phyloP scores from a whole-genome alignment of 2,797 vertebrate species.

The Neosalanx taihuensis region DNA sequence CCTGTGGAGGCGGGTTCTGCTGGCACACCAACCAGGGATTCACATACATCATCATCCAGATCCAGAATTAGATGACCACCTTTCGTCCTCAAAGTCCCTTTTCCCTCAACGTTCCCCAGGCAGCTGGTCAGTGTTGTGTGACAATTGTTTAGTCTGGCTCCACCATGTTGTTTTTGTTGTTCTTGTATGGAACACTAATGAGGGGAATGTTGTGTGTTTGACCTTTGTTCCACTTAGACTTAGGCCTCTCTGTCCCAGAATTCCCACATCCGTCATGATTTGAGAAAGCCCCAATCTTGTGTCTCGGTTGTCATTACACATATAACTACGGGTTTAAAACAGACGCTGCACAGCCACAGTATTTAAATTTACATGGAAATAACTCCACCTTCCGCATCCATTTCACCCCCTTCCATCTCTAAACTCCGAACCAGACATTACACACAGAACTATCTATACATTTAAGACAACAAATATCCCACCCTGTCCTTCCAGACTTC shows the following conservation, averaged over 20 bases:
- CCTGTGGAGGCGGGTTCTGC: constrained; percentile 4
- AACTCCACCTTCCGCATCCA: constrained; percentile 41
- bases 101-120: constrained; percentile 14
- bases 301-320: constrained; percentile 51
- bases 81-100: constrained; percentile 22
- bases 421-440: constrained; percentile 29
- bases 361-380: constrained; percentile 56
- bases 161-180: constrained; percentile 25
- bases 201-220: constrained; percentile 30
- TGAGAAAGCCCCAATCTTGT: constrained; percentile 34
- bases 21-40: neutral
- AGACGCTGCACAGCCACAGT: constrained; percentile 46
- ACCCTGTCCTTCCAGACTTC: neutral
- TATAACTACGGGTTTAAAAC: constrained; percentile 50
- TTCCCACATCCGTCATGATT: constrained; percentile 45
- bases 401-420: constrained; percentile 15
- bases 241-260: constrained; percentile 33
- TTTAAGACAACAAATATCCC: constrained; percentile 35
- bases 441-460: constrained; percentile 29
- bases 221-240: constrained; percentile 17
- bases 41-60: constrained; percentile 10
- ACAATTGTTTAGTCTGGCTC: constrained; percentile 13
- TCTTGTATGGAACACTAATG: constrained; percentile 57
- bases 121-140: constrained; percentile 25
- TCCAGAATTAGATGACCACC: constrained; percentile 46